A percentile compares a stretch with the other conserved stretches of the same genome.
Evolutionary conservation across 2,113 vertebrate species (phyloP).

Genomic region (Petroica traversi): DNA sequence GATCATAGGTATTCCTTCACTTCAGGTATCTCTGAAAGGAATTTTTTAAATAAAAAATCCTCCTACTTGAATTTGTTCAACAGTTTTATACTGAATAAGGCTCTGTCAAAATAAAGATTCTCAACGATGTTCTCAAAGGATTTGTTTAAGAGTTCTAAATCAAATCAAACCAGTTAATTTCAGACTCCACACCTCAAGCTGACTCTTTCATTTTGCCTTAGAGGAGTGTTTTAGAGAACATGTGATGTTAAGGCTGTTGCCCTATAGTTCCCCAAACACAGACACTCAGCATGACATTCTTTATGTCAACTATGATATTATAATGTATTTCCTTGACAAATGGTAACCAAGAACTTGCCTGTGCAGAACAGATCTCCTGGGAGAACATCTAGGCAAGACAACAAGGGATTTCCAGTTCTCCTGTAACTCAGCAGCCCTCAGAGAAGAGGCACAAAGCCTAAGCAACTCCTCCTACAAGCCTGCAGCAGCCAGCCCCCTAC

Average conservation of each 20-base stretch:
- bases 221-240: neutral
- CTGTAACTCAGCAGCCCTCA: rapidly evolving
- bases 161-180: neutral
- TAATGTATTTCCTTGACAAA: neutral
- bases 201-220: neutral
- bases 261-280: neutral
- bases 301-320: neutral
- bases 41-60: neutral
- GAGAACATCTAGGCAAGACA: neutral
- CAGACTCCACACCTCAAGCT: neutral
- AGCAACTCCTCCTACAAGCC: neutral
- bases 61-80: neutral
- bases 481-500: neutral
- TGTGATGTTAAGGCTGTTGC: neutral
- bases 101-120: neutral
- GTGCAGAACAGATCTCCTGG: neutral
- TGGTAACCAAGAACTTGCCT: neutral
- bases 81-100: neutral
- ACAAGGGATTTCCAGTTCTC: neutral
- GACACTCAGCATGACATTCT: neutral
- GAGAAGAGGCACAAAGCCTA: neutral
- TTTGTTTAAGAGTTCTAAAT: neutral
- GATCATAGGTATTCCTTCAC: neutral
- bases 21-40: neutral
- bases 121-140: neutral